phyloP scores from a whole-genome alignment of 2,888 invertebrate genomes.

The Eupeodes latifasciatus region DNA sequence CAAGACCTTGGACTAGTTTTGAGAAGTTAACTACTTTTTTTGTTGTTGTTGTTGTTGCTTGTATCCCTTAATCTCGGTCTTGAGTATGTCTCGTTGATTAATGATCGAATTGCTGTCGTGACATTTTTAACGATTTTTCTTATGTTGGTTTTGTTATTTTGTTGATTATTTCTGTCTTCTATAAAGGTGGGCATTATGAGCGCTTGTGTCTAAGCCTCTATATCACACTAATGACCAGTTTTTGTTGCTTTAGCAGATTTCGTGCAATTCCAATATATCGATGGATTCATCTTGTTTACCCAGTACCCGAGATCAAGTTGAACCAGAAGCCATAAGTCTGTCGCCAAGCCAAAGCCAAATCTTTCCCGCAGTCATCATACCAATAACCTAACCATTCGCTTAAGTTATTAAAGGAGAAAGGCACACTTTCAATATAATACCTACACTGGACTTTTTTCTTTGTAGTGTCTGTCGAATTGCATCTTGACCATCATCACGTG shows the following conservation, averaged over 20 bases:
- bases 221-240: constrained; percentile 65
- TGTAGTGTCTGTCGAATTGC: constrained; percentile 16
- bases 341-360: neutral
- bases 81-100: constrained; percentile 64
- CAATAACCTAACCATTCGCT: neutral
- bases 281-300: constrained; percentile 79
- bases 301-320: constrained; percentile 83
- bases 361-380: no score
- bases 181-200: constrained; percentile 54
- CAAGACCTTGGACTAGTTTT: constrained; percentile 73
- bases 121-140: constrained; percentile 62
- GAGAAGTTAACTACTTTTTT: constrained; percentile 48
- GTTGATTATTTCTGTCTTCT: no score
- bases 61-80: constrained; percentile 38
- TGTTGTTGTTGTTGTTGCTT: neutral
- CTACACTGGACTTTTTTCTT: constrained; percentile 18
- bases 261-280: constrained; percentile 10
- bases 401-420: constrained; percentile 71
- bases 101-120: constrained; percentile 64
- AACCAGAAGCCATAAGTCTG: constrained; percentile 73
- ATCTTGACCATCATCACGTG: constrained; percentile 47
- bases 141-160: neutral
- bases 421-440: constrained; percentile 34
- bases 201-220: constrained; percentile 36
- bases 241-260: constrained; percentile 18